Conservation (phyloP, 92 coral and sea anemone genomes). For the Hydrozoanthus gracilis region DNA sequence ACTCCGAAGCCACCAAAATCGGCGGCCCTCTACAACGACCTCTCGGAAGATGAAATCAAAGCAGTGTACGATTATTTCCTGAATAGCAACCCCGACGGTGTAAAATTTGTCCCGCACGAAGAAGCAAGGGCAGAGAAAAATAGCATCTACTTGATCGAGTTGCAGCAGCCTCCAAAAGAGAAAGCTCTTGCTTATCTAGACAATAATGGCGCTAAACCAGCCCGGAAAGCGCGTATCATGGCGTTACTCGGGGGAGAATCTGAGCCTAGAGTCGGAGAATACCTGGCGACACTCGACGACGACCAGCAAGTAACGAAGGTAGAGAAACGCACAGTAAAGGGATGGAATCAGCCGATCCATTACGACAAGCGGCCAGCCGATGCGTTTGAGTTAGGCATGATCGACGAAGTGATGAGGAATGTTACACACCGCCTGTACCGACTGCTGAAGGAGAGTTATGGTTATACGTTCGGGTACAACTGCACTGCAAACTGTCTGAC, state of each 20-base stretch:
- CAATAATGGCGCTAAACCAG: background rate
- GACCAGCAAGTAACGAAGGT: background rate
- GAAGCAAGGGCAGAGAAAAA: conserved; percentile 28
- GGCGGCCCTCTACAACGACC: conserved; percentile 26
- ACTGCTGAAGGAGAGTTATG: conserved; percentile 38
- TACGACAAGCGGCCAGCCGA: conserved; percentile 33
- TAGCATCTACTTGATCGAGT: conserved; percentile 38
- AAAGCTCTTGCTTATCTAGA: conserved; percentile 16
- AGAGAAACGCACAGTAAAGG: background rate
- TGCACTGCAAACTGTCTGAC: conserved; percentile 23
- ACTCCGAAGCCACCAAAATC: conserved; percentile 22
- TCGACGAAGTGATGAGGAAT: conserved; percentile 20
- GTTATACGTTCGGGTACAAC: conserved; percentile 28
- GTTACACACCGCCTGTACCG: conserved; percentile 25
- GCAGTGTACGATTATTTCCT: conserved; percentile 24
- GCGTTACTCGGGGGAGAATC: conserved; percentile 2
- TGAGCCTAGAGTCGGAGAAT: conserved; percentile 9
- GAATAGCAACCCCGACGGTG: background rate
- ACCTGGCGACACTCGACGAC: conserved; percentile 12
- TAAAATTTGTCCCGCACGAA: conserved; percentile 17
- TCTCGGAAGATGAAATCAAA: conserved; percentile 31
- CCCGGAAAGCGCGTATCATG: conserved; percentile 43
- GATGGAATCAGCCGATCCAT: conserved; percentile 11
- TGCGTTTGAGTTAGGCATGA: conserved; percentile 28
- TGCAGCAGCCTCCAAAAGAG: conserved; percentile 30